Conservation (phyloP, 2,113 vertebrate species). For the Gasterosteus aculeatus region DNA sequence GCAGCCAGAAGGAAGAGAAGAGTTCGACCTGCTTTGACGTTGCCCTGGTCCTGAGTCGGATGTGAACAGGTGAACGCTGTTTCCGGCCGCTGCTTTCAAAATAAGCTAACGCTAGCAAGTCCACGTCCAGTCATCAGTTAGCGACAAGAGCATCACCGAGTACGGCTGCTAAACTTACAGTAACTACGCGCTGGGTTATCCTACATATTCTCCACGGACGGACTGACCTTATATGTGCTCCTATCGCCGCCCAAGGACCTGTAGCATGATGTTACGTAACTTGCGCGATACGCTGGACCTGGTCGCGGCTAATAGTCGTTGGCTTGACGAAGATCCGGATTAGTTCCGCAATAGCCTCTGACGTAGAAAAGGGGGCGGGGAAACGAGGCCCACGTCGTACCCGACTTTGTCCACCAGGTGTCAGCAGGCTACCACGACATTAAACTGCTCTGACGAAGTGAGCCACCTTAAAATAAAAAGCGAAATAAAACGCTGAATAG, state of each 20-base stretch:
- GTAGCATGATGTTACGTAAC: no score
- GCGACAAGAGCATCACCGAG: no score
- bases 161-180: no score
- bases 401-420: neutral
- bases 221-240: neutral
- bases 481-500: neutral
- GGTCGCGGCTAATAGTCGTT: neutral
- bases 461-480: neutral
- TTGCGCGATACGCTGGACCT: neutral
- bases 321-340: neutral
- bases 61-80: accelerated
- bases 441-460: no score
- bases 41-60: neutral
- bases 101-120: slow-evolving; percentile 2
- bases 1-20: accelerated
- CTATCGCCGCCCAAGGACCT: neutral
- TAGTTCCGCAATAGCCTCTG: slow-evolving; percentile 39
- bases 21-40: neutral
- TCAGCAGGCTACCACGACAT: neutral
- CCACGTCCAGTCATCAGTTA: no score
- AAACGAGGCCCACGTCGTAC: neutral
- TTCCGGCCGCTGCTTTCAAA: slow-evolving; percentile 23
- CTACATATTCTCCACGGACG: neutral
- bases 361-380: neutral
- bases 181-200: neutral